These are phyloP conservation scores for Chionomys nivalis DNA, from an alignment of 2,113 vertebrate species.

Conservation along the genomic window DNA sequence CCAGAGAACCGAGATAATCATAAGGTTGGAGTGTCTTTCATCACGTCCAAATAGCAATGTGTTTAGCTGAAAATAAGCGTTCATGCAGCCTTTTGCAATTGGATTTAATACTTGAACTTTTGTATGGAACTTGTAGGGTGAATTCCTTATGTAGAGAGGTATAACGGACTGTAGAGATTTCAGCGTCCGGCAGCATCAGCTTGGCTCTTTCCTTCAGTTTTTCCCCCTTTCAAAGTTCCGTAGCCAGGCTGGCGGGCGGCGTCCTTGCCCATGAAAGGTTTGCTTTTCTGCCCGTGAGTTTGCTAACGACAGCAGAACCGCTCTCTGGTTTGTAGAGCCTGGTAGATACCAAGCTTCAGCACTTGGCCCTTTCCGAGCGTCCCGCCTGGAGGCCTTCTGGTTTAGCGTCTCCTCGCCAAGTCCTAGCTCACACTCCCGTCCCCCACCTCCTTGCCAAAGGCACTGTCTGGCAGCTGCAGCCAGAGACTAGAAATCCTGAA, in stretches of 20 bases:
- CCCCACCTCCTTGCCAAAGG: constrained; percentile 60
- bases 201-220: not conserved
- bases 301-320: not conserved
- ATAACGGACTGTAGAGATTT: not conserved
- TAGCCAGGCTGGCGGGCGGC: not conserved
- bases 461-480: constrained; percentile 46
- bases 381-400: constrained; percentile 71
- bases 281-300: not conserved
- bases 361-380: constrained; percentile 61
- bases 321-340: not conserved
- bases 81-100: not conserved
- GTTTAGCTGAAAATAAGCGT: not conserved
- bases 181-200: not conserved
- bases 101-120: not conserved
- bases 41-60: not conserved
- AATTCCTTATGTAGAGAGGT: not conserved
- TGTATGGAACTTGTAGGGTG: not conserved
- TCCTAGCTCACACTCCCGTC: constrained; percentile 59
- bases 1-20: constrained; percentile 35
- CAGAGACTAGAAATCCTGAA: constrained; percentile 26
- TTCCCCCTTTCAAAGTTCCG: not conserved
- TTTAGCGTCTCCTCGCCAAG: constrained; percentile 54
- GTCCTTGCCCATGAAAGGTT: not conserved
- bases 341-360: constrained; percentile 18
- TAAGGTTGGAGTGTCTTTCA: constrained; percentile 12